phyloP scores from a whole-genome alignment of 2,113 vertebrate genomes.

The Hemiprocne comata region DNA sequence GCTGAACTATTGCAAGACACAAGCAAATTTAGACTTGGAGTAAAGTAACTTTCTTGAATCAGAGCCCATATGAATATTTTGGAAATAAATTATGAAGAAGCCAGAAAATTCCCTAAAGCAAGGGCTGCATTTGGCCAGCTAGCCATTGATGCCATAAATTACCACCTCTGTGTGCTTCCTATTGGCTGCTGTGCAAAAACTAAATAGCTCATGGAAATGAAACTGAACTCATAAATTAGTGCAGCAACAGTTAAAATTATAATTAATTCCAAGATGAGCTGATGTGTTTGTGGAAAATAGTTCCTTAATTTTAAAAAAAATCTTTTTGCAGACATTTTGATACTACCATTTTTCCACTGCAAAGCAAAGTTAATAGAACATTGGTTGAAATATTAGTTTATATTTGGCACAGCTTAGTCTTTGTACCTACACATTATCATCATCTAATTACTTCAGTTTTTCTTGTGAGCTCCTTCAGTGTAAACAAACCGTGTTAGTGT shows the following conservation, averaged over 20 bases:
- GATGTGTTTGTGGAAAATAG: background rate
- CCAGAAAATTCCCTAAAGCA: background rate
- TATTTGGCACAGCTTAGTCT: background rate
- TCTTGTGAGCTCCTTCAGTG: slow-evolving; percentile 57
- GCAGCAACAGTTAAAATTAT: background rate
- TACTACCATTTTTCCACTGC: background rate
- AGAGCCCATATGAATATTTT: background rate
- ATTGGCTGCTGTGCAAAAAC: background rate
- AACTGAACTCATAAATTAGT: background rate
- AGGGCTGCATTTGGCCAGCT: background rate
- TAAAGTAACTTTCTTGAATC: background rate
- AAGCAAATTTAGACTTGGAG: background rate
- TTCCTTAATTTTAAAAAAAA: background rate
- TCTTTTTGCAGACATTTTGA: background rate
- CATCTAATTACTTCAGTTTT: slow-evolving; percentile 24
- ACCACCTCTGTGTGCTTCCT: background rate
- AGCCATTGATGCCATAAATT: background rate
- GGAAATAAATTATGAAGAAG: background rate
- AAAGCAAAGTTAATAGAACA: background rate
- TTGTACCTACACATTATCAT: slow-evolving; percentile 4
- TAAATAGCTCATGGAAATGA: background rate
- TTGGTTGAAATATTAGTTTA: background rate
- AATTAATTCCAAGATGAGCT: background rate
- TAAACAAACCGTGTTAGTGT: slow-evolving; percentile 70
- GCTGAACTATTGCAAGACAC: background rate